A percentile compares a stretch with the other conserved stretches of the same genome.
phyloP scores from a whole-genome alignment of 2,888 invertebrate genomes.

The Drosophila anceps region DNA sequence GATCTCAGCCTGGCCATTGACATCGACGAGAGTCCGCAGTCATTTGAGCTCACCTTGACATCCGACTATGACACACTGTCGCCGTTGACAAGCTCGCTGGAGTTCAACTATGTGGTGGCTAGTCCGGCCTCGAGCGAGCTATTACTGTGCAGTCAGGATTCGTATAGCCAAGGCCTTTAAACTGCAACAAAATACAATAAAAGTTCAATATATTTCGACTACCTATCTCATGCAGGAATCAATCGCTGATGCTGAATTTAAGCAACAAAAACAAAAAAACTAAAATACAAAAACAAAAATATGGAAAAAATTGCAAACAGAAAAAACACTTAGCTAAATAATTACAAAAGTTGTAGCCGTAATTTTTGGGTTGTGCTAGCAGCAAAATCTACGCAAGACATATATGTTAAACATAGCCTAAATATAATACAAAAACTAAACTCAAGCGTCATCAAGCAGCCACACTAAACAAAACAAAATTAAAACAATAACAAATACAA shows the following conservation, averaged over 20 bases:
- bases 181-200: slow-evolving; percentile 46
- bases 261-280: slow-evolving; percentile 6
- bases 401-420: slow-evolving; percentile 49
- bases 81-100: slow-evolving; percentile 77
- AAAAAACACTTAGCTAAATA: slow-evolving; percentile 52
- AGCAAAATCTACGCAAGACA: slow-evolving; percentile 68
- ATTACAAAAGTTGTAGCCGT: slow-evolving; percentile 60
- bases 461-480: slow-evolving; percentile 43
- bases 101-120: slow-evolving; percentile 49
- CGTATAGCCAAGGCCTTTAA: slow-evolving; percentile 39
- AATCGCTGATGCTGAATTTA: slow-evolving; percentile 77
- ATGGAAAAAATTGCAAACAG: slow-evolving; percentile 3
- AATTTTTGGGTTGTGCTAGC: slow-evolving; percentile 67
- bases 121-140: slow-evolving; percentile 39
- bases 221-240: slow-evolving; percentile 53
- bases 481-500: slow-evolving; percentile 46
- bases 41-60: slow-evolving; percentile 66
- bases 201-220: slow-evolving; percentile 8
- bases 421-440: slow-evolving; percentile 29
- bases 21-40: slow-evolving; percentile 60
- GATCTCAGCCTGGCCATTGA: slow-evolving; percentile 58
- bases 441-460: slow-evolving; percentile 33
- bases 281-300: neutral
- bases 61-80: slow-evolving; percentile 75
- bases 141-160: slow-evolving; percentile 41